A percentile compares a stretch with the other conserved stretches of the same genome.
These are phyloP conservation scores for Lithophane semibrunnea DNA, from an alignment of 2,888 invertebrate genomes.

Conservation along the genomic window DNA sequence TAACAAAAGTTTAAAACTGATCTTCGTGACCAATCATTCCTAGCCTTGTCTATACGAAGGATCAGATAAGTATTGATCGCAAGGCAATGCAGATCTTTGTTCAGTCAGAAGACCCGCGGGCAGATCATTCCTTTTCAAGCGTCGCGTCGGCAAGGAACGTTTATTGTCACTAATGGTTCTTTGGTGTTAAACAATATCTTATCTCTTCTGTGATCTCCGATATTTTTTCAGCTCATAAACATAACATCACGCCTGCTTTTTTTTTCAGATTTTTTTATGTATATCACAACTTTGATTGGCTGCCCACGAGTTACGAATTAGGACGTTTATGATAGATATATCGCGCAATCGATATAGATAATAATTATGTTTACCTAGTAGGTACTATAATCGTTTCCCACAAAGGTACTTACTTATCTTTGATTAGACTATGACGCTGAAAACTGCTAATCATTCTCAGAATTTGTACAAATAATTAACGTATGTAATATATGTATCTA, in stretches of 20 bases:
- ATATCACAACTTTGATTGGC: background rate
- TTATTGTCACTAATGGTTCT: background rate
- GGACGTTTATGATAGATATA: background rate
- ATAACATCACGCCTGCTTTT: background rate
- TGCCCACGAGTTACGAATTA: background rate
- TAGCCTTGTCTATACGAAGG: background rate
- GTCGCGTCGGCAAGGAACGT: too few relatives aligned
- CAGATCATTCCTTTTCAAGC: too few relatives aligned
- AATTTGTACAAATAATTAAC: slow-evolving; percentile 8
- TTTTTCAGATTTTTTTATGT: background rate
- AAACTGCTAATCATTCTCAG: slow-evolving; percentile 5
- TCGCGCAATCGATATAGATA: slow-evolving; percentile 4
- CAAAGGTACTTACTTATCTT: background rate
- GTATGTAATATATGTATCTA: slow-evolving; percentile 1
- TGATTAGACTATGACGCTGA: slow-evolving; percentile 13
- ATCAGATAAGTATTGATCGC: background rate
- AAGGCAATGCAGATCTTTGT: background rate
- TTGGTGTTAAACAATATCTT: background rate
- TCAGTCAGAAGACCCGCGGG: background rate
- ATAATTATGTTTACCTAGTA: background rate
- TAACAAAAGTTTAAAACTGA: background rate
- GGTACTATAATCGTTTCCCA: background rate
- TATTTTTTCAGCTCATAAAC: background rate
- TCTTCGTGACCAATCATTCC: too few relatives aligned
- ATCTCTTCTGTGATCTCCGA: too few relatives aligned